Evolutionary conservation across 2,797 vertebrate species (phyloP), one percentile per base, ranked within the genome.

Genomic region (Florisuga fusca): DNA sequence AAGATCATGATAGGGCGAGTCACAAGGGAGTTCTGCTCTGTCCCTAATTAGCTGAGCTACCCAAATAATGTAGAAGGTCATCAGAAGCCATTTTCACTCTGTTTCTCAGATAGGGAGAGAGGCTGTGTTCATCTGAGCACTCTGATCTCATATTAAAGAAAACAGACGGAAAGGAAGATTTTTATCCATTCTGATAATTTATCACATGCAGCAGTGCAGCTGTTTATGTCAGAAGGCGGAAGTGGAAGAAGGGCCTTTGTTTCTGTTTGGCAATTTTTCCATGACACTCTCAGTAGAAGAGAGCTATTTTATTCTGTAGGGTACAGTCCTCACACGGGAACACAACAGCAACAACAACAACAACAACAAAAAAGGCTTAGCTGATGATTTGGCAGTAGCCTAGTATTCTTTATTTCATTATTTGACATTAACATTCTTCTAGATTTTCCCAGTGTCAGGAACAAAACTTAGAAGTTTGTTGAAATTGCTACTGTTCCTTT

Each of bases 41-140:
- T 96, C 93, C 87, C 89, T 95, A 93, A 95, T 95, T 95, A 96
- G 89, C 83, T 67, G 77, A 93, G 91, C 75, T 96, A 95, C 89
- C 75, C 89, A 93, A 96, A 94, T 95, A 95, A 95, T 46, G 81
- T 72, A 88, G 87, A 84, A 90, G 93, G 95, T 96, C 94, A 94
- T 79, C 89, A 89, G 89, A 94, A 96, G 83, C 85, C 89, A 71
- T 94, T 95, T 95, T 91, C 62, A 58, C 45, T 94, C 84, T 61
- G 21, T 83, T 94, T 92, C 74, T 85, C 89, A 94, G 68, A 93
- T 36, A 73, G 63, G 10, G 36, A 67, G 45, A 85, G 34, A 45
- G 22, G 6, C 50, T 93, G 15, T 76, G 59, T 55, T 94, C 79
- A 57, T 91, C 59, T 66, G 62, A 87, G 54, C 33, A 58, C 51